These are phyloP conservation scores for Anser brachyrhynchus DNA, from an alignment of 2,113 vertebrate species.

Conservation along the genomic window DNA sequence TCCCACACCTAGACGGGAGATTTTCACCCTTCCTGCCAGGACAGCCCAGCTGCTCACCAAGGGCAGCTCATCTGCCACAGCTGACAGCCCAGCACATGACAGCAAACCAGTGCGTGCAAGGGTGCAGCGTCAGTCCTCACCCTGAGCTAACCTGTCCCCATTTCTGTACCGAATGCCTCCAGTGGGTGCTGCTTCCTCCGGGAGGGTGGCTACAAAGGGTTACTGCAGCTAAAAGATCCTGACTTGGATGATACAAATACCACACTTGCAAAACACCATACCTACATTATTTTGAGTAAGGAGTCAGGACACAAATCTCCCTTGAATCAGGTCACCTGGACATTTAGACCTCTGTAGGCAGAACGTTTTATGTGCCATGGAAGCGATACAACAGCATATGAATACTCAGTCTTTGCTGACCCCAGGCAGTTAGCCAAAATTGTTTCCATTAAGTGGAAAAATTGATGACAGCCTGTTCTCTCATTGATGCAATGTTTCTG, in stretches of 20 bases:
- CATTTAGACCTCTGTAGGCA: neutral
- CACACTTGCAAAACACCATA: slow-evolving; percentile 6
- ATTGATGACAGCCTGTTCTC: neutral
- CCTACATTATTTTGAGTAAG: neutral
- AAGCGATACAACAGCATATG: neutral
- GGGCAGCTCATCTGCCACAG: neutral
- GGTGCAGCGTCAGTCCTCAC: neutral
- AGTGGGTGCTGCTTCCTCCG: neutral
- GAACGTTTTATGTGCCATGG: neutral
- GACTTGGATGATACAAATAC: neutral
- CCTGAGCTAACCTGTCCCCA: neutral
- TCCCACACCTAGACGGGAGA: slow-evolving; percentile 1
- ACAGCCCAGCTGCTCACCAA: neutral
- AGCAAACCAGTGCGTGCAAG: neutral
- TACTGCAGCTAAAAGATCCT: neutral
- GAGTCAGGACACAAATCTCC: neutral
- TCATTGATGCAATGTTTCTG: neutral
- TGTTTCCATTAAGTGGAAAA: slow-evolving; percentile 10
- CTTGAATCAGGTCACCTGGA: neutral
- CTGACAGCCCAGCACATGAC: neutral
- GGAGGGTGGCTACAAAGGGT: neutral
- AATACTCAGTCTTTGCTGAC: neutral
- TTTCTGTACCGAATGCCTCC: neutral
- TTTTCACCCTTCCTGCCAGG: slow-evolving; percentile 22
- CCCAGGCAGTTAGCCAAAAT: neutral